These are phyloP conservation scores for Ellobium chinense DNA, from an alignment of 2,888 invertebrate genomes.

Conservation along the genomic window DNA sequence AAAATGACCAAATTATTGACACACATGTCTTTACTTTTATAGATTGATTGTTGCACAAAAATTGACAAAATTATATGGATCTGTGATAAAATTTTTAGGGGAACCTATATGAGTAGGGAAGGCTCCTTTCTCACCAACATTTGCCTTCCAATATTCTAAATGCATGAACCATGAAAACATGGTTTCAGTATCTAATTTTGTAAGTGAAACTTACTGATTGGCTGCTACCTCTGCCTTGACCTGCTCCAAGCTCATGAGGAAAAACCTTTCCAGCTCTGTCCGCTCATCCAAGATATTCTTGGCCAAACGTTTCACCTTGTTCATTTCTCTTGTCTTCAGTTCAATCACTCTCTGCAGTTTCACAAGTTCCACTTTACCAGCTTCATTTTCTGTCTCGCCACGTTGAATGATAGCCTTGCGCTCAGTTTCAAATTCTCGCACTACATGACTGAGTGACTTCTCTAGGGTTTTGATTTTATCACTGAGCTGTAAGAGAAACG, in stretches of 20 bases:
- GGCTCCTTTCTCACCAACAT: no score
- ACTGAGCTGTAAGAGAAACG: conserved; percentile 61
- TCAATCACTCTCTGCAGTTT: conserved; percentile 76
- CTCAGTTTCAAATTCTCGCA: conserved; percentile 76
- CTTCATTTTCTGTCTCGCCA: conserved; percentile 71
- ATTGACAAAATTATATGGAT: no score
- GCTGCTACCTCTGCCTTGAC: conserved; percentile 75
- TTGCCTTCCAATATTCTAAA: no score
- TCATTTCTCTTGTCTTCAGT: conserved; percentile 77
- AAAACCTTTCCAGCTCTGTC: conserved; percentile 78
- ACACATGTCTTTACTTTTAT: no score
- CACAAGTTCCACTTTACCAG: conserved; percentile 72
- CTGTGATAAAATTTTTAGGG: neutral
- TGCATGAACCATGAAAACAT: no score
- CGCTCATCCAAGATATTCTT: conserved; percentile 78
- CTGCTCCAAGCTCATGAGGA: conserved; percentile 76
- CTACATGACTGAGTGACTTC: conserved; percentile 76
- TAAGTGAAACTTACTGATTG: conserved; percentile 75
- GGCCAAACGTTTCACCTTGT: conserved; percentile 77
- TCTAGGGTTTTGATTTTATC: conserved; percentile 76
- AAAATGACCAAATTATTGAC: no score
- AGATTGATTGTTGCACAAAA: no score
- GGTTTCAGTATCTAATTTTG: neutral
- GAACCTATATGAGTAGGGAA: no score
- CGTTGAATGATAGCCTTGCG: conserved; percentile 59